phyloP scores from a whole-genome alignment of 2,113 vertebrate species.

The Lagopus leucura region DNA sequence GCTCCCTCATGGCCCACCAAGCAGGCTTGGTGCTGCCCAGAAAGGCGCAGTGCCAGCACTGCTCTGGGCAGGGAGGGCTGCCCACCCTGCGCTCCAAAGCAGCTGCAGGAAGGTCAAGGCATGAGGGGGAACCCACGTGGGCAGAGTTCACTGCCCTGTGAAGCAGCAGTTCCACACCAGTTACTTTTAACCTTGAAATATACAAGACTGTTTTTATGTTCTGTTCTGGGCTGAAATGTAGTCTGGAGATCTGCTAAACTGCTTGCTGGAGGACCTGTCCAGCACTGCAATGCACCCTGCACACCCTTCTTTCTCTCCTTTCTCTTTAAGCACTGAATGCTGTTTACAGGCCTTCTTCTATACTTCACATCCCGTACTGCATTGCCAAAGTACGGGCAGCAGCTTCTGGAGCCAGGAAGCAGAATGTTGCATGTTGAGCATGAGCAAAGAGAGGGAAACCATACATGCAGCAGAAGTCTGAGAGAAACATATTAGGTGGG shows the following conservation, averaged over 20 bases:
- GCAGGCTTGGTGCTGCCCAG: not conserved
- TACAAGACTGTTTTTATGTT: accelerated
- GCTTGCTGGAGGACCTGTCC: not conserved
- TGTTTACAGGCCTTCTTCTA: not conserved
- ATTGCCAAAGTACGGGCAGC: not conserved
- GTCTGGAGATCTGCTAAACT: not conserved
- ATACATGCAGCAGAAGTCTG: not conserved
- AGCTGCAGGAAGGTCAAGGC: not conserved
- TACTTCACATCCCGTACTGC: not conserved
- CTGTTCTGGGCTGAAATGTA: not conserved
- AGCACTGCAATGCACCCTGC: not conserved
- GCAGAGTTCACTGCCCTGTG: not conserved
- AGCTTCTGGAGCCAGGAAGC: not conserved
- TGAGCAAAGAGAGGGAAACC: not conserved
- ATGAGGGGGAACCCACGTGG: accelerated
- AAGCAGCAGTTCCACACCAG: not conserved
- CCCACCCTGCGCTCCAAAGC: not conserved
- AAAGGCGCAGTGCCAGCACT: too few species aligned
- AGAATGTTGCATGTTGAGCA: not conserved
- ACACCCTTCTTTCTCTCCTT: not conserved
- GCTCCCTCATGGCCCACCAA: not conserved
- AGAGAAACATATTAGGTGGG: not conserved
- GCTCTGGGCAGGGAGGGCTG: too few species aligned
- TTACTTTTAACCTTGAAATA: not conserved
- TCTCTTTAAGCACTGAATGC: not conserved